A percentile compares a stretch with the other conserved stretches of the same genome.
Evolutionary conservation across 1,140 invertebrate species (phyloP).

Genomic region (Melitaea cinxia): DNA sequence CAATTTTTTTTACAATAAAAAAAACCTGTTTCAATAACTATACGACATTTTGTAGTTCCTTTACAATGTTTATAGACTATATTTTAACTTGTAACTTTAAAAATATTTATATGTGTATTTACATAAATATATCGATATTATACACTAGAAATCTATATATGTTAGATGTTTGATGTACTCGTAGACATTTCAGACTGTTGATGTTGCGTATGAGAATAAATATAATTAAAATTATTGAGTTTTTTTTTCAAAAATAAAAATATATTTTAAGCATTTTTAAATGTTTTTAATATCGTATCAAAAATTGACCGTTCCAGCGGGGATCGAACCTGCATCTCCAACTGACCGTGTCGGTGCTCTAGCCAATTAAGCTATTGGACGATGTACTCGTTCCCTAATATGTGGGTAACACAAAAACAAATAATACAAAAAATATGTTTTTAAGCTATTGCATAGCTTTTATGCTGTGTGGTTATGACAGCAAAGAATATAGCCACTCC

Average conservation of each 20-base stretch:
- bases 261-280: too few species aligned
- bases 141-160: conserved; percentile 33
- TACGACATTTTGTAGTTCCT: conserved; percentile 14
- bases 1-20: background rate
- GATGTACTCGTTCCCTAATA: too few species aligned
- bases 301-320: too few species aligned
- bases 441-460: too few species aligned
- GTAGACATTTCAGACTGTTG: conserved; percentile 30
- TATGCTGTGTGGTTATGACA: too few species aligned
- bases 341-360: too few species aligned
- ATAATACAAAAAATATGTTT: too few species aligned
- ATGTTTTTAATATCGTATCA: too few species aligned
- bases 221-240: background rate
- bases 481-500: too few species aligned
- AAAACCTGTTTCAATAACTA: conserved; percentile 6
- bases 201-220: conserved; percentile 27
- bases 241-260: background rate
- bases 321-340: too few species aligned
- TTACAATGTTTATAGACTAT: conserved; percentile 2
- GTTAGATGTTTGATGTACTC: conserved; percentile 32
- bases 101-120: conserved; percentile 23
- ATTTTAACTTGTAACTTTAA: background rate
- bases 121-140: conserved; percentile 24
- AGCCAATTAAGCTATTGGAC: too few species aligned
- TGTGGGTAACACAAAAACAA: too few species aligned